Evolutionary conservation across 92 coral and sea anemone genomes (phyloP).

Genomic region (Scolanthus callimorphus): DNA sequence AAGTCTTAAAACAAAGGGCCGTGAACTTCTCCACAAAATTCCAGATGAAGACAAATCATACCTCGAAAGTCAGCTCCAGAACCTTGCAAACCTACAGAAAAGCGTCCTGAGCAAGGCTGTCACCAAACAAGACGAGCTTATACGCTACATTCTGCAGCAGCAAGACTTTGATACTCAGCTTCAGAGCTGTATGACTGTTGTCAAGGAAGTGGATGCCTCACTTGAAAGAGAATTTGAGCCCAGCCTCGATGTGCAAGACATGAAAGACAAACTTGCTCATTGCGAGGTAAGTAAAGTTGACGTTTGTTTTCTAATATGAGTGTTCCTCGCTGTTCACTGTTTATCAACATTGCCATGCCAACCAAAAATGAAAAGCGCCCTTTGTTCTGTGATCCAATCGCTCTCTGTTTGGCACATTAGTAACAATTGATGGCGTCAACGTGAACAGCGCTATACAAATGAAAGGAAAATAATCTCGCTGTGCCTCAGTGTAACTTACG

Average conservation of each 20-base stretch:
- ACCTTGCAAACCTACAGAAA: constrained; percentile 52
- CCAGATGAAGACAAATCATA: constrained; percentile 58
- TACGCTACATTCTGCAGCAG: constrained; percentile 70
- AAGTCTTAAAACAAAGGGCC: constrained; percentile 47
- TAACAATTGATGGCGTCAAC: too few species aligned
- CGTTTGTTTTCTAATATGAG: neutral
- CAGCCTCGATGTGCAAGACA: constrained; percentile 44
- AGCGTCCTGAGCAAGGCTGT: constrained; percentile 71
- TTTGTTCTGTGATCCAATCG: too few species aligned
- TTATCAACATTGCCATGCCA: too few species aligned
- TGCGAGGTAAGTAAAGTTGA: constrained; percentile 57
- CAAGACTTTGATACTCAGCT: constrained; percentile 88
- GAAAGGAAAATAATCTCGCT: too few species aligned
- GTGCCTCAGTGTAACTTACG: too few species aligned
- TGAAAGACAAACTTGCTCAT: constrained; percentile 75
- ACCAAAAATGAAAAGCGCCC: too few species aligned
- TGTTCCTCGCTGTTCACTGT: too few species aligned
- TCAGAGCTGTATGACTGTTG: constrained; percentile 73
- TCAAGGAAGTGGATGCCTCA: constrained; percentile 68
- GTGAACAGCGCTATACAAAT: too few species aligned
- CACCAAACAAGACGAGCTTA: constrained; percentile 73
- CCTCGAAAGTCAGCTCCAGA: constrained; percentile 55
- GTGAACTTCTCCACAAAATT: constrained; percentile 42
- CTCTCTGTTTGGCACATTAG: too few species aligned
- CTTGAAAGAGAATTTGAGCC: constrained; percentile 46